A percentile compares a stretch with the other conserved stretches of the same genome.
These are phyloP conservation scores for Cyaniris semiargus DNA, from an alignment of 2,888 invertebrate genomes.

Conservation along the genomic window DNA sequence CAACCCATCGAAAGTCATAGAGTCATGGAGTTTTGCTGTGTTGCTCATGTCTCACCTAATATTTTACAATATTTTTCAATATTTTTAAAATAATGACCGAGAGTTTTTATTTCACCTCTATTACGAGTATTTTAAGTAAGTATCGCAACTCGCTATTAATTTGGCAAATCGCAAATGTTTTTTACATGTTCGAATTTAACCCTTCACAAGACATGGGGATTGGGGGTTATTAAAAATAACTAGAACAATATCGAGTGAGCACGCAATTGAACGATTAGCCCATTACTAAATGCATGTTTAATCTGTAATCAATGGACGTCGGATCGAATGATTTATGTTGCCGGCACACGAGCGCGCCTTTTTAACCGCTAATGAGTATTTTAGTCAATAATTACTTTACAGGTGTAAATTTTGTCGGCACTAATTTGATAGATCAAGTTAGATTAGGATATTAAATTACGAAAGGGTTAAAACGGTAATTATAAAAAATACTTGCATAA, in stretches of 20 bases:
- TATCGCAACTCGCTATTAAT: background rate
- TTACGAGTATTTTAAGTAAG: background rate
- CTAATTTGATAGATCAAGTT: conserved; percentile 4
- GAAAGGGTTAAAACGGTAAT: conserved; percentile 1
- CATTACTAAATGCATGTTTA: conserved; percentile 65
- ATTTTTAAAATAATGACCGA: background rate
- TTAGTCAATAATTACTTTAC: conserved; percentile 26
- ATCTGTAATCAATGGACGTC: conserved; percentile 62
- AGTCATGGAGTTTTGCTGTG: too few species aligned
- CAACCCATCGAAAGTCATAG: background rate
- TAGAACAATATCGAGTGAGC: conserved; percentile 51
- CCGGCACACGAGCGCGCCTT: conserved; percentile 43
- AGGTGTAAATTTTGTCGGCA: conserved; percentile 7
- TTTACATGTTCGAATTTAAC: conserved; percentile 14
- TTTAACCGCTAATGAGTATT: conserved; percentile 31
- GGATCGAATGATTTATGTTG: conserved; percentile 59
- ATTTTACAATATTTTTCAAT: too few species aligned
- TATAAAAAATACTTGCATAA: background rate
- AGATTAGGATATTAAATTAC: conserved; percentile 8
- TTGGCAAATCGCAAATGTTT: background rate
- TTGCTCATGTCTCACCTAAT: too few species aligned
- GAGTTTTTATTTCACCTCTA: background rate
- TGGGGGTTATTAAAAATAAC: conserved; percentile 51
- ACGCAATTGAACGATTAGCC: conserved; percentile 66
- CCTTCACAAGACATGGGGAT: conserved; percentile 35